Evolutionary conservation across 2,113 vertebrate genomes (phyloP), one percentile per base, ranked within the genome.

Genomic region (Glaucomys volans): DNA sequence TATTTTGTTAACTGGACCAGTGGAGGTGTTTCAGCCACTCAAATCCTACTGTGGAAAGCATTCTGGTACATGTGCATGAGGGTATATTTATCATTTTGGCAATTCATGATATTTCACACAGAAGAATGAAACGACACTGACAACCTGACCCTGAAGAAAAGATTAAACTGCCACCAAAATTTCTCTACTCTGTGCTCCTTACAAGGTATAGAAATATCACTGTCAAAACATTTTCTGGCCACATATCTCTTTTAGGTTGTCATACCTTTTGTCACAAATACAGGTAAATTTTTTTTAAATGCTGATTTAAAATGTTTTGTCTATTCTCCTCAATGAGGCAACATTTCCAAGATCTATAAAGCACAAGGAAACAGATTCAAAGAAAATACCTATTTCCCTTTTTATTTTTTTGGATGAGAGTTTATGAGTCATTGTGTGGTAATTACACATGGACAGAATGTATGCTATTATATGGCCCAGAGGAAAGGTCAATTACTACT

Each of bases 61-160:
- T 79, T 44, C 59, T 84, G 64, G 37, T 20, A 80, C 76, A 64
- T 57, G 47, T 69, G 42, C 32, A 87, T 57, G 30, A 57, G 18
- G 8, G 22, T 40, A 0, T 35, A 80, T 47, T 59, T 69, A 76
- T 72, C 40, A 67, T 95, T 86, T 77, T 81, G 67, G 18, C 26
- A 94, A 66, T 76, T 96, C n/a, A 64, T 74, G 64, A 17, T 59
- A 95, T 59, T 88, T 76, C 47, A 74, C 30, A 67, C 22, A 94
- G 77, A 95, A 57, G 81, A 95, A 69, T 81, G 52, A 96, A 93
- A 64, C 87, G 62, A 87, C 32, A 94, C 3, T 30, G 37, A 90
- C 66, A 95, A 71, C 13, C 37, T 95, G n/a, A 86, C 28, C 35
- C 44, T 62, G 26, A 62, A 91, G 32, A 32, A 84, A 64, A 95